Percentiles rank a stretch among this genome's conserved stretches.
Conservation (phyloP, 2,113 vertebrate genomes). For the Cottus gobio region DNA sequence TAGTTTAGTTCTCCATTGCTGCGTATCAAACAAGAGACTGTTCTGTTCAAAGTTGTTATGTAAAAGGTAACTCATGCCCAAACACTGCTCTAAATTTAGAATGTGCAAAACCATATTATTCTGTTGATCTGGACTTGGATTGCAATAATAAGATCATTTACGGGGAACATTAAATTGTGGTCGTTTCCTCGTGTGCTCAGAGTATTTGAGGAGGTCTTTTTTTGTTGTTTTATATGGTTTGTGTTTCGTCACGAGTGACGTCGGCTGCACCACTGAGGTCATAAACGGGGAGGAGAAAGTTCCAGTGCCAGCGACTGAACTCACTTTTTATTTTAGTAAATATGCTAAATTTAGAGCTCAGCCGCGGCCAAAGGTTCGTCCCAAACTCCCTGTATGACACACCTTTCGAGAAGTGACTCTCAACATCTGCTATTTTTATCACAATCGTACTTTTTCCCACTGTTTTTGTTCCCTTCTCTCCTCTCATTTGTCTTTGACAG, state of each 20-base stretch:
- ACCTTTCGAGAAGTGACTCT: slow-evolving; percentile 77
- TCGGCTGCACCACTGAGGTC: slow-evolving; percentile 70
- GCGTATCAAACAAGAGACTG: neutral
- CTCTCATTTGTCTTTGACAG: slow-evolving; percentile 12
- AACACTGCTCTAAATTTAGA: slow-evolving; percentile 52
- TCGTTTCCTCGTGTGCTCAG: slow-evolving; percentile 54
- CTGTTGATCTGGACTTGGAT: slow-evolving; percentile 19
- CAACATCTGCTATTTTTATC: slow-evolving; percentile 77
- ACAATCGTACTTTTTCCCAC: slow-evolving; percentile 33
- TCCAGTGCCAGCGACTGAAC: slow-evolving; percentile 68
- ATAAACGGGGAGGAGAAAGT: slow-evolving; percentile 62
- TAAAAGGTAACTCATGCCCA: slow-evolving; percentile 12
- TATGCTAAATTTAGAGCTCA: slow-evolving; percentile 77
- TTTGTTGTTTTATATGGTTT: slow-evolving; percentile 75
- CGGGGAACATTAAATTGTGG: slow-evolving; percentile 53
- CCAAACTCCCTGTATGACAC: slow-evolving; percentile 76
- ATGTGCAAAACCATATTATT: slow-evolving; percentile 19
- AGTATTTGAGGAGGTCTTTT: slow-evolving; percentile 71
- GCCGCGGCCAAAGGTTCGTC: slow-evolving; percentile 58
- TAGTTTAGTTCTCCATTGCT: neutral
- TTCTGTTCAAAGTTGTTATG: slow-evolving; percentile 24
- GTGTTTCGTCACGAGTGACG: slow-evolving; percentile 81
- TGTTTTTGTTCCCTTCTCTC: slow-evolving; percentile 56
- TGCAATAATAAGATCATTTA: slow-evolving; percentile 47
- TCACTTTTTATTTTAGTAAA: slow-evolving; percentile 79